Evolutionary conservation across 2,888 invertebrate species (phyloP).

Genomic region (Tipula helvola): DNA sequence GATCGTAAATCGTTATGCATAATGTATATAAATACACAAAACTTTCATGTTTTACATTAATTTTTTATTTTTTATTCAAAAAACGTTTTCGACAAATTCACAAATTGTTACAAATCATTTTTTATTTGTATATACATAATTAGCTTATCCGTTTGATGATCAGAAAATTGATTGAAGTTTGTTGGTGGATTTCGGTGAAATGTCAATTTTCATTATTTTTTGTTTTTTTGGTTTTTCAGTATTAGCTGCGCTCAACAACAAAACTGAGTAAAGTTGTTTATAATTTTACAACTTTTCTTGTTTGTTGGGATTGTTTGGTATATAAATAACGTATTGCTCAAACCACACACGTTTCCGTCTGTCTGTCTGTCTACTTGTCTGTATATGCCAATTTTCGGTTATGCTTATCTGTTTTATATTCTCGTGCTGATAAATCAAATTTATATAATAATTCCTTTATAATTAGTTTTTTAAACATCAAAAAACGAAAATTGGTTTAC

Average conservation of each 20-base stretch:
- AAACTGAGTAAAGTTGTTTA: background rate
- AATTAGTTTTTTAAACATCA: background rate
- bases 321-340: background rate
- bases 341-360: background rate
- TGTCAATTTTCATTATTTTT: background rate
- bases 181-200: background rate
- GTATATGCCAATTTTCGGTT: background rate
- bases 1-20: background rate
- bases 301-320: background rate
- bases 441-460: background rate
- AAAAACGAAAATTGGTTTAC: background rate
- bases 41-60: background rate
- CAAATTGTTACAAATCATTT: background rate
- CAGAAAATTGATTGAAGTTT: background rate
- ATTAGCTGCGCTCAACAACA: background rate
- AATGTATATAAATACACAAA: background rate
- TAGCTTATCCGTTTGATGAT: background rate
- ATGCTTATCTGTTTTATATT: background rate
- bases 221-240: background rate
- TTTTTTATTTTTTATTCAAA: background rate
- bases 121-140: background rate
- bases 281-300: background rate
- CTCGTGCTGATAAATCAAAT: background rate
- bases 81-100: background rate
- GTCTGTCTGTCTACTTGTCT: background rate